Evolutionary conservation across 1,140 invertebrate species (phyloP).

Genomic region (Drosophila sulfurigaster): DNA sequence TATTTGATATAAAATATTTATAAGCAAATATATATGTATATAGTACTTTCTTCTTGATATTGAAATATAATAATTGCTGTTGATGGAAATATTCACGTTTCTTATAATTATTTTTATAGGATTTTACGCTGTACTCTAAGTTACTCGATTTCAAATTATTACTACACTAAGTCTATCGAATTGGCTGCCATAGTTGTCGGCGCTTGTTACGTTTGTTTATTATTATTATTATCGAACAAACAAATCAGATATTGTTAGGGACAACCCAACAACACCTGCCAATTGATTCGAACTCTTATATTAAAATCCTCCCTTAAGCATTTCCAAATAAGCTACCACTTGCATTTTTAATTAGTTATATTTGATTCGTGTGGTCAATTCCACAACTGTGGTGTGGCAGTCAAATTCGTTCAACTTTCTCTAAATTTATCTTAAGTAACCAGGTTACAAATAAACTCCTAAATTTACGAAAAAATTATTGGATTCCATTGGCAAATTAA

Average conservation of each 20-base stretch:
- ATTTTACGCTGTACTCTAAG: conserved; percentile 1
- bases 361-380: no score
- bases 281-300: not conserved
- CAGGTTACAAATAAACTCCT: no score
- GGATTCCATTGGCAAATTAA: not conserved
- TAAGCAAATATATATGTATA: not conserved
- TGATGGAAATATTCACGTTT: not conserved
- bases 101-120: conserved; percentile 12
- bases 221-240: conserved; percentile 56
- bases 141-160: conserved; percentile 24
- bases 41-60: not conserved
- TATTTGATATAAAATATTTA: conserved; percentile 9
- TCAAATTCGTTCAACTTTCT: no score
- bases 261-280: conserved; percentile 26
- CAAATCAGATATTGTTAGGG: conserved; percentile 37
- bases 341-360: no score
- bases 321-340: no score
- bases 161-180: conserved; percentile 17
- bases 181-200: conserved; percentile 18
- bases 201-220: conserved; percentile 50
- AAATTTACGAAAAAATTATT: no score
- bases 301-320: no score
- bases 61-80: not conserved
- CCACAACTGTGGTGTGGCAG: no score
- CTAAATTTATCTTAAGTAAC: no score